These are phyloP conservation scores for Aselliscus stoliczkanus DNA, from an alignment of 2,797 vertebrate genomes.

Conservation along the genomic window DNA sequence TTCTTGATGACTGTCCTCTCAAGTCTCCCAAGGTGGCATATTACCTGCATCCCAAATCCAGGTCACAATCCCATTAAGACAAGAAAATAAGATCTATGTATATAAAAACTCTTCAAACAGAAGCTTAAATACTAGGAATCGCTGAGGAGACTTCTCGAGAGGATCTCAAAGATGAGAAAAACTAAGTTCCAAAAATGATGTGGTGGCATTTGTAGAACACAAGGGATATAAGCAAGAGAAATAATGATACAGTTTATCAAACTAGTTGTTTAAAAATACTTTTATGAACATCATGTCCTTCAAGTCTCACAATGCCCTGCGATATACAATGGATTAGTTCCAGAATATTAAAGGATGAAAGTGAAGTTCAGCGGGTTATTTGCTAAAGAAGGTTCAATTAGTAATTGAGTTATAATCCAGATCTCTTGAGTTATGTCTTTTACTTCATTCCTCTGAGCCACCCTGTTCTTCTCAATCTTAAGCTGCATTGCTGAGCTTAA, in stretches of 20 bases:
- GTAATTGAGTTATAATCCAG: background rate
- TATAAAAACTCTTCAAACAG: background rate
- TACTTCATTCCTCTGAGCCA: background rate
- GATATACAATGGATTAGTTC: background rate
- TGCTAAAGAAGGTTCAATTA: background rate
- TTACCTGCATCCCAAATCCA: background rate
- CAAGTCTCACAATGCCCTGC: background rate
- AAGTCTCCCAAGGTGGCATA: background rate
- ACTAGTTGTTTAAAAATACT: background rate
- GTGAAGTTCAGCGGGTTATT: background rate
- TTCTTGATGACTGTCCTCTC: background rate
- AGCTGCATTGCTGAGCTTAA: background rate
- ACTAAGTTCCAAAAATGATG: background rate
- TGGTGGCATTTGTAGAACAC: background rate
- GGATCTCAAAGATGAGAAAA: background rate
- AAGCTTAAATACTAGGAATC: background rate
- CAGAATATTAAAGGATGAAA: background rate
- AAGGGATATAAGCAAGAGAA: background rate
- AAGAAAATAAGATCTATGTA: background rate
- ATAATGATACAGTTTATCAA: background rate
- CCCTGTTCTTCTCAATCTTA: background rate
- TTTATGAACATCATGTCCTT: background rate
- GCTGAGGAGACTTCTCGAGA: background rate
- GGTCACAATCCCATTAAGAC: background rate
- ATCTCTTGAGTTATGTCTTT: background rate